Conservation (phyloP, 2,888 invertebrate species). For the Heliconius charithonia region DNA sequence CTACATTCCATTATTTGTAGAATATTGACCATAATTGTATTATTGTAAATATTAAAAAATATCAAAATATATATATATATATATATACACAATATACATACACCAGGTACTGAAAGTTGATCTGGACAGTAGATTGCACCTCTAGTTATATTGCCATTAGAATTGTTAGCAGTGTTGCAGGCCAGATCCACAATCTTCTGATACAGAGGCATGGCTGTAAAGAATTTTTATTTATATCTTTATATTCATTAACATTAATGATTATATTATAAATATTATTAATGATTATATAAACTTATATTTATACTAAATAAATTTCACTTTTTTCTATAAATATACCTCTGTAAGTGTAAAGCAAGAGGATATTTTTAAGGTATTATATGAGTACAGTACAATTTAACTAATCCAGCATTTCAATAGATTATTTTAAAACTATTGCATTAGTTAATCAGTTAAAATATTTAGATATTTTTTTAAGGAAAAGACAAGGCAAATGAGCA, state of each 20-base stretch:
- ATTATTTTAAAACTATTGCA: too few relatives aligned
- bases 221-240: neutral
- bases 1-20: neutral
- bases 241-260: neutral
- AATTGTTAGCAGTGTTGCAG: slow-evolving; percentile 72
- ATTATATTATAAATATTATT: neutral
- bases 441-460: too few relatives aligned
- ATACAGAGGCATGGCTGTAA: slow-evolving; percentile 87
- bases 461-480: too few relatives aligned
- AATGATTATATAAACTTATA: neutral
- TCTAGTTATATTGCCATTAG: slow-evolving; percentile 63
- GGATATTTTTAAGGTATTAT: too few relatives aligned
- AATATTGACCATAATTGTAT: neutral
- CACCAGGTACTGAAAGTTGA: slow-evolving; percentile 71
- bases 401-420: too few relatives aligned
- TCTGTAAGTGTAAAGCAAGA: too few relatives aligned
- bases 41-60: neutral
- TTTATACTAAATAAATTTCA: too few relatives aligned
- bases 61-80: neutral
- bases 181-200: slow-evolving; percentile 91
- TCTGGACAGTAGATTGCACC: slow-evolving; percentile 77
- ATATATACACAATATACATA: slow-evolving; percentile 54
- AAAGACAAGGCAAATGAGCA: too few relatives aligned
- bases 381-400: too few relatives aligned
- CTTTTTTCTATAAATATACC: too few relatives aligned